Base-by-base conservation (phyloP, 2,888 invertebrate species). In the Carpatolechia fugitivella region DNA sequence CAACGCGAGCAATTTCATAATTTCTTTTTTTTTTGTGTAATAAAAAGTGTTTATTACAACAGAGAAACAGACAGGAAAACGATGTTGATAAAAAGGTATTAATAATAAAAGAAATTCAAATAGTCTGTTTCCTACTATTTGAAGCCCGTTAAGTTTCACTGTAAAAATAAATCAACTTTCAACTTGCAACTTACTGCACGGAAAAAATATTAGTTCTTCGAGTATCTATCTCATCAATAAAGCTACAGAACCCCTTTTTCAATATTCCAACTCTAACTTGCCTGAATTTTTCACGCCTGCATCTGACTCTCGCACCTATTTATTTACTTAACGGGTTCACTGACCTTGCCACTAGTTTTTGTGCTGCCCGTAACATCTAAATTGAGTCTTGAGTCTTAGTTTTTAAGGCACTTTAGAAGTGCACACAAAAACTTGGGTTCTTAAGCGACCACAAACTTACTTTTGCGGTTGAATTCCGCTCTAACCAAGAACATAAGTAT, bases 271-370 rank as follows among this genome's bases (percentile, higher is more conserved):
- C 44, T n/a, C 14, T 0, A 20, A 6, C 44, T 13, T 29, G 29
- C 6, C 13, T 13, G 14, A 24, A 41, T 53, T 53, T 57, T 59
- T 56, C 58, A 52, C 56, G 35, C 49, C 54, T 35, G 54, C 59
- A 57, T 54, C 59, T 50, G 40, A 41, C 46, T 53, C 50, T 51
- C 24, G 53, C 57, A 58, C 52, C 57, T 53, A 58, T 58, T 55
- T 58, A 57, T 57, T 57, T 56, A 57, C 57, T 52, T 46, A 52
- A 47, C 8, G 11, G 47, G 57, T 54, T 57, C 57, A 54, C 40
- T 54, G 52, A 59, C 56, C 59, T 55, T 44, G 54, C 40, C 40
- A 38, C n/a, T 16, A 20, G 18, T 41, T 41, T 41, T 41, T 41
- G 10, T 41, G 20, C 20, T 18, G 3, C 18, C 20, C 5, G 40